Evolutionary conservation across 2,797 vertebrate genomes (phyloP).

Genomic region (Myotis myotis): DNA sequence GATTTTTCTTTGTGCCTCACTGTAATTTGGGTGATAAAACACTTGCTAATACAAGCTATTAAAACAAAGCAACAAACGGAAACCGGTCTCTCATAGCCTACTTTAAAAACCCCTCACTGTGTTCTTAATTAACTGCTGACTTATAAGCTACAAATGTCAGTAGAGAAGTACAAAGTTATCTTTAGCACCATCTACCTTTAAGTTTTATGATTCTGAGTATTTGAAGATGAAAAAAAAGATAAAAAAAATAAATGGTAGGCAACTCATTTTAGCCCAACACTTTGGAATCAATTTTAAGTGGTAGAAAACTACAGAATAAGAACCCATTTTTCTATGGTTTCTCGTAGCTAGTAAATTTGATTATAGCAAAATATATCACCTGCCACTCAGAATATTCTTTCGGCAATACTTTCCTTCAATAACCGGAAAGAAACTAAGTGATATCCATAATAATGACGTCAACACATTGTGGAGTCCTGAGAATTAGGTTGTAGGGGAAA

Average conservation of each 20-base stretch:
- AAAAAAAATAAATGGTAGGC: background rate
- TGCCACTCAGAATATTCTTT: background rate
- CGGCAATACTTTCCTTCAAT: background rate
- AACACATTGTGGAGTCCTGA: background rate
- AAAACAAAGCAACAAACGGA: constrained; percentile 51
- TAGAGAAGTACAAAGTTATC: constrained; percentile 21
- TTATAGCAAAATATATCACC: background rate
- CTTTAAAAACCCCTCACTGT: constrained; percentile 50
- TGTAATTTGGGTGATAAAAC: constrained; percentile 30
- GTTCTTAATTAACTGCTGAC: constrained; percentile 65
- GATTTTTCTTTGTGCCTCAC: background rate
- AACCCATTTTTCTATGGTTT: background rate
- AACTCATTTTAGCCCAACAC: background rate
- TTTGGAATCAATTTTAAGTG: constrained; percentile 23
- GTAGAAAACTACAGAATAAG: background rate
- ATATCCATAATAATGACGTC: background rate
- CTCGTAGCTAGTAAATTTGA: background rate
- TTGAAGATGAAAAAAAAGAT: background rate
- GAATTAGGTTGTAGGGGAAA: background rate
- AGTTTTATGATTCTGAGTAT: constrained; percentile 13
- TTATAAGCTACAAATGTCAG: constrained; percentile 59
- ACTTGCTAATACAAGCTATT: constrained; percentile 55
- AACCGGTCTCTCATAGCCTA: constrained; percentile 62
- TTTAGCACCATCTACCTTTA: background rate
- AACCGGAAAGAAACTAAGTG: background rate